Conservation (phyloP, 2,797 vertebrate genomes). For the Gadopsis marmoratus region DNA sequence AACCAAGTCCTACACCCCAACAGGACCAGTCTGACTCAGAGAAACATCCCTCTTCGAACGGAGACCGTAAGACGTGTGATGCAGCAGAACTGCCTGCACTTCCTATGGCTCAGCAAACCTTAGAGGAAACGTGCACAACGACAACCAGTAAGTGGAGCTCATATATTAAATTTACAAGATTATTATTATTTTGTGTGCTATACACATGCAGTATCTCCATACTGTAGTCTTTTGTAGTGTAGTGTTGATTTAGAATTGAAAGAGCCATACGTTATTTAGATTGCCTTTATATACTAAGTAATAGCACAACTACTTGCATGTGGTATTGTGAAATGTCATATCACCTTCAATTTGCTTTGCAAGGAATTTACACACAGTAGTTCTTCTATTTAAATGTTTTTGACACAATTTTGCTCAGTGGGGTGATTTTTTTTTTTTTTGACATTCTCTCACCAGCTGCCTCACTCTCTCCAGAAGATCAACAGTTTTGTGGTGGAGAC, state of each 20-base stretch:
- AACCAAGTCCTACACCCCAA: conserved; percentile 18
- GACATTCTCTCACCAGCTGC: conserved; percentile 22
- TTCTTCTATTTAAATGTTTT: not conserved
- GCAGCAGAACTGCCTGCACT: conserved; percentile 86
- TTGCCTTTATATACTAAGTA: not conserved
- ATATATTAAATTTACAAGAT: not conserved
- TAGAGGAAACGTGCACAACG: conserved; percentile 83
- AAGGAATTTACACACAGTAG: not conserved
- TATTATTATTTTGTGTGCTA: not conserved
- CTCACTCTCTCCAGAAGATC: conserved; percentile 70
- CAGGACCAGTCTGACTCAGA: conserved; percentile 46
- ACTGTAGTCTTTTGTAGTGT: not conserved
- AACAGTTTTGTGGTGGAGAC: conserved; percentile 81
- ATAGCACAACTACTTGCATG: too few relatives aligned
- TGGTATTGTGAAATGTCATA: not conserved
- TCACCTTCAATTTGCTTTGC: not conserved
- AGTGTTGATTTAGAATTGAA: not conserved
- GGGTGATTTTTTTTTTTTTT: not conserved
- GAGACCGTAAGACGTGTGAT: conserved; percentile 92
- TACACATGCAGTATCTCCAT: not conserved
- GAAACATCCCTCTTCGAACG: conserved; percentile 68
- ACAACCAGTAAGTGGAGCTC: conserved; percentile 46
- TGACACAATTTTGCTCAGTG: not conserved
- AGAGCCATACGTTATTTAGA: not conserved
- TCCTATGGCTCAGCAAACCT: conserved; percentile 84